phyloP scores from a whole-genome alignment of 1,140 invertebrate genomes.

The Neocloeon triangulifer region DNA sequence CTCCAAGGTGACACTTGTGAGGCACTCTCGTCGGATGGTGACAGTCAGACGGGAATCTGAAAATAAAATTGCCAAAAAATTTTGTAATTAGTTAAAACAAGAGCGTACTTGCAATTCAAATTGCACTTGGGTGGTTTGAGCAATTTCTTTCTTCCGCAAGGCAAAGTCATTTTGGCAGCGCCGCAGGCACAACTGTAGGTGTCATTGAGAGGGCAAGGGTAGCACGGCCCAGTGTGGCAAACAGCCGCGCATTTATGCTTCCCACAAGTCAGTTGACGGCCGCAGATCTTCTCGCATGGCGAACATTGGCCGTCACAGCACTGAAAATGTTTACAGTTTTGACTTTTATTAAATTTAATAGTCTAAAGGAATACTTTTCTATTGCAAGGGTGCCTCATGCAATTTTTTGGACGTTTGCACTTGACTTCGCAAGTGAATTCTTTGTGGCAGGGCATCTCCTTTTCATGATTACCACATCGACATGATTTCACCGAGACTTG shows the following conservation, averaged over 20 bases:
- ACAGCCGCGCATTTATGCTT: conserved; percentile 72
- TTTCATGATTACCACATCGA: conserved; percentile 51
- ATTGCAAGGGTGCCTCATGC: conserved; percentile 70
- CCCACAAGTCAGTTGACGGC: conserved; percentile 55
- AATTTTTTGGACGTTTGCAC: conserved; percentile 58
- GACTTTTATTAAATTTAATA: conserved; percentile 1
- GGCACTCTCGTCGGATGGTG: conserved; percentile 43
- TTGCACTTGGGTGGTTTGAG: neutral
- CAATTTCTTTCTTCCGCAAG: conserved; percentile 36
- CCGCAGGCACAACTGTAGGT: conserved; percentile 67
- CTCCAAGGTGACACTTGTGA: conserved; percentile 70
- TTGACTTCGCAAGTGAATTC: conserved; percentile 74
- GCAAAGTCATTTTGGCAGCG: conserved; percentile 49
- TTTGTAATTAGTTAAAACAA: conserved; percentile 4
- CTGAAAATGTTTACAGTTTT: conserved; percentile 16
- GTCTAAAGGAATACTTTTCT: conserved; percentile 52
- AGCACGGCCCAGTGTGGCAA: conserved; percentile 76
- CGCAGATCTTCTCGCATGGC: conserved; percentile 70
- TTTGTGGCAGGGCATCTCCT: conserved; percentile 73
- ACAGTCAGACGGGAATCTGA: conserved; percentile 48
- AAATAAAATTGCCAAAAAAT: conserved; percentile 10
- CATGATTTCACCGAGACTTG: conserved; percentile 60
- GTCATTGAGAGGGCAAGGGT: conserved; percentile 61
- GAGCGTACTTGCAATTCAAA: neutral
- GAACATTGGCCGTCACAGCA: conserved; percentile 70